Conservation (phyloP, 2,113 vertebrate genomes). For the Oxyruncus cristatus region DNA sequence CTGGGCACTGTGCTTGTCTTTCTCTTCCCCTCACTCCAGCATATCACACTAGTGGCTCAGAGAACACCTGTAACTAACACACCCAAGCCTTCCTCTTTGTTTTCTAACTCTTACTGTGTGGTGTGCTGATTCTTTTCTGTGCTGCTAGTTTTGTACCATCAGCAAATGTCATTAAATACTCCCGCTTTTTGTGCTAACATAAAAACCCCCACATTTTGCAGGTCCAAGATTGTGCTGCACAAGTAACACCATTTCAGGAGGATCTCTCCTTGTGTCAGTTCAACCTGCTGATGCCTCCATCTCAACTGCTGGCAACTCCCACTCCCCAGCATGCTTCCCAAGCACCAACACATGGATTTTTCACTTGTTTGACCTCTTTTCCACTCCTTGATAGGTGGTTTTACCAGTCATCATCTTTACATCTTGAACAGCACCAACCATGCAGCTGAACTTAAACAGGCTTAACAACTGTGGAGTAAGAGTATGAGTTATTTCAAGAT, state of each 20-base stretch:
- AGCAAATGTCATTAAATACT: not conserved
- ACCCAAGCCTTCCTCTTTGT: not conserved
- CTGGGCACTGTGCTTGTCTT: not conserved
- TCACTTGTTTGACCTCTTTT: not conserved
- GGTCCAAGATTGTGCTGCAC: not conserved
- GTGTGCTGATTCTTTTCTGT: not conserved
- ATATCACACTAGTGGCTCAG: not conserved
- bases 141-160: not conserved
- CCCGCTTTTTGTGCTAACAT: not conserved
- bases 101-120: not conserved
- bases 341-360: not conserved
- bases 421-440: not conserved
- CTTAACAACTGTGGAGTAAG: not conserved
- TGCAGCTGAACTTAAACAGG: not conserved
- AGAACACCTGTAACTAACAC: not conserved
- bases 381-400: not conserved
- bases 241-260: not conserved
- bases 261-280: not conserved
- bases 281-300: not conserved
- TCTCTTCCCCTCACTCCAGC: not conserved
- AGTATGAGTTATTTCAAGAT: not conserved
- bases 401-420: not conserved
- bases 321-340: not conserved
- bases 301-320: not conserved
- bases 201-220: not conserved